phyloP scores from a whole-genome alignment of 2,797 vertebrate genomes.

The Nannoperca australis region DNA sequence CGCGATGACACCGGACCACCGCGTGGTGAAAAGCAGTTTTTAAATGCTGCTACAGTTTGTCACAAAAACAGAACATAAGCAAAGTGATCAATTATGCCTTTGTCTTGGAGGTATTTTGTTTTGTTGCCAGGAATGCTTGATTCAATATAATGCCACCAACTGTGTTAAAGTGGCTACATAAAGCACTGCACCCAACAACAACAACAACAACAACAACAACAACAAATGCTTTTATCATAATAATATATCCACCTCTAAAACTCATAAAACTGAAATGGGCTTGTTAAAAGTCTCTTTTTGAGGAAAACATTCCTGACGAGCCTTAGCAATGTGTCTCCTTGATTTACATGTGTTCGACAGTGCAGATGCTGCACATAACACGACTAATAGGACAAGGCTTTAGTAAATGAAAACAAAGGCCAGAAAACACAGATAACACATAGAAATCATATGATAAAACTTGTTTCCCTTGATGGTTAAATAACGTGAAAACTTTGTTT shows the following conservation, averaged over 20 bases:
- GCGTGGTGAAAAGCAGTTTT: neutral
- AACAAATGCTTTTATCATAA: neutral
- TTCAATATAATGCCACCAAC: conserved; percentile 20
- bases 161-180: neutral
- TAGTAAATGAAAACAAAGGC: neutral
- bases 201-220: neutral
- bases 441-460: neutral
- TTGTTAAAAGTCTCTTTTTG: neutral
- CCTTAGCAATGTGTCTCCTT: neutral
- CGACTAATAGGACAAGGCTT: neutral
- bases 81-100: neutral
- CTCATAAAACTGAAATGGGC: neutral
- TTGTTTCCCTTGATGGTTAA: neutral
- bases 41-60: neutral
- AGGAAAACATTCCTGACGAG: neutral
- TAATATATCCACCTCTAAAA: neutral
- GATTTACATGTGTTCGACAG: neutral
- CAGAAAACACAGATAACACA: neutral
- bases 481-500: neutral
- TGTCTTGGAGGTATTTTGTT: neutral
- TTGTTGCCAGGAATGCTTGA: neutral
- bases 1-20: neutral
- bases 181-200: neutral
- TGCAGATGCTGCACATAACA: neutral
- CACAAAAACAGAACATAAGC: too few relatives aligned